Base-by-base conservation (phyloP, 2,888 invertebrate genomes). In the Clostera curtula region DNA sequence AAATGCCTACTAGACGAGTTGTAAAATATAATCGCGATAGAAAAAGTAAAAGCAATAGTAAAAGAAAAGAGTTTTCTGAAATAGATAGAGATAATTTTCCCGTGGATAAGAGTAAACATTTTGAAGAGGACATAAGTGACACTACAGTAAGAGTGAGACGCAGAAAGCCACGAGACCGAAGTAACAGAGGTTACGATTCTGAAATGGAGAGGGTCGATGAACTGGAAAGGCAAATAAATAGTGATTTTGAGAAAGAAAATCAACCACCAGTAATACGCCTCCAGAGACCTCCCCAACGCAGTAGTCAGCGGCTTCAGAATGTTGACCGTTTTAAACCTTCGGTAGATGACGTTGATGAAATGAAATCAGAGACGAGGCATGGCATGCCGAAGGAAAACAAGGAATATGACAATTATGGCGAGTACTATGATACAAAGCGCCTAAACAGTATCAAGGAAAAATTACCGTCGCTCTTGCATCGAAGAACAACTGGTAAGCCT, bases 371-470 rank as follows among this genome's bases (percentile, higher is more conserved):
- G 4, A 28, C 12, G 5, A 25, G 26, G 9, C 25, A 17, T 31
- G 31, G 21, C 24, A 42, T 29, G 25, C 31, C 4, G 5, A 45
- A 34, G 27, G 24, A 22, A 12, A 50, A 49, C 25, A 19, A 33
- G 5, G n/a, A n/a, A n/a, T 48, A 56, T 19, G 47, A 49, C 3
- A 61, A 69, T 16, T 71, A 75, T 36, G 52, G 56, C 3, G 67
- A 73, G 16, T 80, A 73, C 43, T 69, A 68, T 28, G 75, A 73
- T 29, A 70, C 71, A 70, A 68, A 63, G 37, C 60, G 73, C 20
- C 56, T 70, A 3, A 50, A 62, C 19, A 59, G 42, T 16, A 58
- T 71, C n/a, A 71, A 68, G 40, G 58, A 52, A 13, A 69, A 64
- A 40, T 36, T 72, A 15, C 69, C 74, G 0, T 38, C 35, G 11